A percentile compares a stretch with the other conserved stretches of the same genome.
phyloP scores from a whole-genome alignment of 1,140 invertebrate genomes.

The Drosophila saltans region DNA sequence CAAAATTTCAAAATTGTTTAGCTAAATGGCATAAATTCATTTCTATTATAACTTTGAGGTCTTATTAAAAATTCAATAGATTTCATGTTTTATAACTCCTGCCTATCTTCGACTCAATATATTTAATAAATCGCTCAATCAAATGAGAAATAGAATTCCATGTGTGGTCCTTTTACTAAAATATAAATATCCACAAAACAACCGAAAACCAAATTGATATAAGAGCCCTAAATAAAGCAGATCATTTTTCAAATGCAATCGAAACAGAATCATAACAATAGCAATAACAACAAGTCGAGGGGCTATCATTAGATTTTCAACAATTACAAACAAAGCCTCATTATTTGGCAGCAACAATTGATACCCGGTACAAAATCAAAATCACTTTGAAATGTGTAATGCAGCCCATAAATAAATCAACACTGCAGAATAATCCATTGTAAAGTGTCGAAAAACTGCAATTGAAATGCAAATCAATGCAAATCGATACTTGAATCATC shows the following conservation, averaged over 20 bases:
- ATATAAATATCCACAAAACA: too few species aligned
- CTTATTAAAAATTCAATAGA: too few species aligned
- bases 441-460: conserved; percentile 80
- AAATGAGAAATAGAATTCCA: too few species aligned
- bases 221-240: too few species aligned
- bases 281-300: conserved; percentile 56
- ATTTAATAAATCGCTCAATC: too few species aligned
- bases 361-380: conserved; percentile 26
- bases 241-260: neutral
- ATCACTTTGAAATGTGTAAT: conserved; percentile 69
- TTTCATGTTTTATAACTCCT: too few species aligned
- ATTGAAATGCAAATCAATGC: conserved; percentile 80
- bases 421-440: conserved; percentile 78
- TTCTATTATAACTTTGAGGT: too few species aligned
- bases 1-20: too few species aligned
- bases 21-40: too few species aligned
- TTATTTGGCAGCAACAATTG: conserved; percentile 59
- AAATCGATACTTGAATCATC: conserved; percentile 81
- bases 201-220: too few species aligned
- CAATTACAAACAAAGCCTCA: conserved; percentile 72
- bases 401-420: conserved; percentile 76
- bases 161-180: too few species aligned
- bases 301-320: conserved; percentile 52
- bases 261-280: neutral
- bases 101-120: too few species aligned